Evolutionary conservation across 2,888 invertebrate species (phyloP), one percentile per base, ranked within the genome.

Genomic region (Stomorhina lunata): DNA sequence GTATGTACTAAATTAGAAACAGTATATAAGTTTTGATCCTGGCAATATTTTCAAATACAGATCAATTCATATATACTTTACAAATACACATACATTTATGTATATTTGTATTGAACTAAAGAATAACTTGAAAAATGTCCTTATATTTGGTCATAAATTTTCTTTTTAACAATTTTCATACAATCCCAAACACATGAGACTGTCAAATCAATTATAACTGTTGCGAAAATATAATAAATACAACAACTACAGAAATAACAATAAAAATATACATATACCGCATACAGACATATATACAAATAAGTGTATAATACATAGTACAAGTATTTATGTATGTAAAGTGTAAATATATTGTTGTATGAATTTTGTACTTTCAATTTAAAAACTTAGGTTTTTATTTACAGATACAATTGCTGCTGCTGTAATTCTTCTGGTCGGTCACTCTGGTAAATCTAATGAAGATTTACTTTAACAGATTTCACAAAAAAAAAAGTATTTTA

Each of bases 381-480:
- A 59, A 78, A 72, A 80, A 80, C 40, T 73, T 73, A 72, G 72
- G 48, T 73, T 80, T 72, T 73, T 73, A 73, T 73, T 80, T 73
- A 80, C 59, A 43, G 79, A 68, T 73, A 68, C 72, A 66, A 80
- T 59, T 80, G 79, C 79, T 80, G 66, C 34, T 73, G 79, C 79
- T 80, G 79, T 80, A 63, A 76, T 80, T 80, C 79, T 80, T 80
- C 78, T 73, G 73, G 77, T 81, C 77, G 88, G 87, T 86, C 85
- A 88, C 86, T 88, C 87, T 87, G 86, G 88, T 88, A 88, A 87
- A 87, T 87, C 88, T 89, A 88, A 89, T 88, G 88, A 88, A 88
- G 89, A 89, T 88, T 89, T 88, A 88, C 88, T 88, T 89, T 89
- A 86, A 87, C 87, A 88, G 86, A 88, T 87, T 89, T 88, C 86